Percentiles rank a stretch among this genome's conserved stretches.
These are phyloP conservation scores for Candidula unifasciata DNA, from an alignment of 2,888 invertebrate species.

Conservation along the genomic window DNA sequence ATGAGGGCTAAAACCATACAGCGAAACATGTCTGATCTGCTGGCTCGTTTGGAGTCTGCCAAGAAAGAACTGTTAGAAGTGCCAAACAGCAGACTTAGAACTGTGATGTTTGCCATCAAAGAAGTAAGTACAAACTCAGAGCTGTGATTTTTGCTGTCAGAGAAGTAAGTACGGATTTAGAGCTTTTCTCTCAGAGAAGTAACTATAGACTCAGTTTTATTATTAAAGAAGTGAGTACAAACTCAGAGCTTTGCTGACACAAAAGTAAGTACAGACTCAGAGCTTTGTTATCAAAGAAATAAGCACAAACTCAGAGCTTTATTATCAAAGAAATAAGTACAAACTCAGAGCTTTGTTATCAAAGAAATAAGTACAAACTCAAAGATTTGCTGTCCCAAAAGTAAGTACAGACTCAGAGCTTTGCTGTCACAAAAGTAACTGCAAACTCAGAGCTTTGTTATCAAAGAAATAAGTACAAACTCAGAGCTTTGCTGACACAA, in stretches of 20 bases:
- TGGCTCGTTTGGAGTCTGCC: slow-evolving; percentile 65
- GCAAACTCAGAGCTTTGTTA: slow-evolving; percentile 61
- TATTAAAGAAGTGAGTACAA: slow-evolving; percentile 71
- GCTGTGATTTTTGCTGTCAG: slow-evolving; percentile 68
- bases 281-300: too few relatives aligned
- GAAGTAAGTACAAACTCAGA: slow-evolving; percentile 67
- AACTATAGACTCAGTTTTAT: slow-evolving; percentile 59
- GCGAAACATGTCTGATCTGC: slow-evolving; percentile 69
- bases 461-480: slow-evolving; percentile 72
- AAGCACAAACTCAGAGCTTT: slow-evolving; percentile 58
- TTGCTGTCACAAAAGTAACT: slow-evolving; percentile 66
- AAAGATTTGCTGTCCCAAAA: too few relatives aligned
- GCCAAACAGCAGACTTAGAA: slow-evolving; percentile 64
- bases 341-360: too few relatives aligned
- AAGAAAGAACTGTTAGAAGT: slow-evolving; percentile 65
- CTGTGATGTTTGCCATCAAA: slow-evolving; percentile 67
- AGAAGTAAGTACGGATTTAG: slow-evolving; percentile 71
- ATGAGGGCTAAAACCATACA: slow-evolving; percentile 75
- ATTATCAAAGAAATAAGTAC: slow-evolving; percentile 70
- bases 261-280: too few relatives aligned
- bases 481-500: too few relatives aligned
- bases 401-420: too few relatives aligned
- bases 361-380: too few relatives aligned
- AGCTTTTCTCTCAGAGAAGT: too few relatives aligned
- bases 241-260: too few relatives aligned